A percentile compares a stretch with the other conserved stretches of the same genome.
These are phyloP conservation scores for Anthopleura xanthogrammica DNA, from an alignment of 92 coral and sea anemone species.

Conservation along the genomic window DNA sequence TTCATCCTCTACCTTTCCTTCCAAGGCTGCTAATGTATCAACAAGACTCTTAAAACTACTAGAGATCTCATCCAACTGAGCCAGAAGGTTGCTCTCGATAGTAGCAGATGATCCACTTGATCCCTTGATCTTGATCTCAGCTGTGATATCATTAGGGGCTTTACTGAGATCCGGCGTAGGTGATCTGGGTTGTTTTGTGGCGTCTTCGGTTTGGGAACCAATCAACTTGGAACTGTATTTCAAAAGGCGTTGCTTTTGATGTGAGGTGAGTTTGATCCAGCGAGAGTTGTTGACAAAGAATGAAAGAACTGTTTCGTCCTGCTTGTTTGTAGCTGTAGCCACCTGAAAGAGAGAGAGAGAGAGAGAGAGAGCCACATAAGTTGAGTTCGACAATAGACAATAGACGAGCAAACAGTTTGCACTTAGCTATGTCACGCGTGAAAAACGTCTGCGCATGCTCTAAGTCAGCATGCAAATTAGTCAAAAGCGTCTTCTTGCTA, in stretches of 20 bases:
- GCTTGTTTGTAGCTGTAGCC: constrained; percentile 65
- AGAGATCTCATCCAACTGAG: constrained; percentile 82
- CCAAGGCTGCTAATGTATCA: constrained; percentile 72
- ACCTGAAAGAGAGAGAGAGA: constrained; percentile 34
- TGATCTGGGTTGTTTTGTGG: constrained; percentile 32
- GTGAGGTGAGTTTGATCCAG: constrained; percentile 70
- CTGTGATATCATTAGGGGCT: constrained; percentile 39
- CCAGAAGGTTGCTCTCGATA: constrained; percentile 69
- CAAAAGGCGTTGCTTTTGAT: constrained; percentile 59
- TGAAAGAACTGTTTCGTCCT: constrained; percentile 72
- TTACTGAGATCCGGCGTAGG: constrained; percentile 21
- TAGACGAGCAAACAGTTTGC: too few relatives aligned
- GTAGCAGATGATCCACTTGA: constrained; percentile 57
- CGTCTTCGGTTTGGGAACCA: constrained; percentile 44
- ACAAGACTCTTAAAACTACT: constrained; percentile 76
- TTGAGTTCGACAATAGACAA: too few relatives aligned
- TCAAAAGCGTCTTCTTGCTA: too few relatives aligned
- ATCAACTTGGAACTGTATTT: constrained; percentile 55
- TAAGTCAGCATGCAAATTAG: too few relatives aligned
- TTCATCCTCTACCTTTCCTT: constrained; percentile 36
- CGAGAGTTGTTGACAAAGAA: constrained; percentile 81
- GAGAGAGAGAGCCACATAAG: too few relatives aligned
- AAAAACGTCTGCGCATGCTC: too few relatives aligned
- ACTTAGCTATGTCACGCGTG: too few relatives aligned
- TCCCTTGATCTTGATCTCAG: constrained; percentile 74